Conservation (phyloP, 2,113 vertebrate species). For the Bostrychus sinensis region DNA sequence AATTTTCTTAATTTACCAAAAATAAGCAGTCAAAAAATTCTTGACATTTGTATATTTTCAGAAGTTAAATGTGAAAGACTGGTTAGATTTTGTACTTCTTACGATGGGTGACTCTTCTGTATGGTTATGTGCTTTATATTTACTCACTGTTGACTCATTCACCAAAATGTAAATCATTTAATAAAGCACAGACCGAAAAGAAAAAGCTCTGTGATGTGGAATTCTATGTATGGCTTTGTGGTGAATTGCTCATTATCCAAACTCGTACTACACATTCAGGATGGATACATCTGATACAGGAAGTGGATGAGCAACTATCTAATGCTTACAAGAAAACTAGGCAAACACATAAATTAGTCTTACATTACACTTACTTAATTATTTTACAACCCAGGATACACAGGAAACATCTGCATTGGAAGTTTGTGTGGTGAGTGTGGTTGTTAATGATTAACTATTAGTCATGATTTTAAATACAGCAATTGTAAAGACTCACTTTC, state of each 20-base stretch:
- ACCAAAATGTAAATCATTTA: slow-evolving; percentile 25
- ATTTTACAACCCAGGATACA: slow-evolving; percentile 22
- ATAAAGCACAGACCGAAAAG: slow-evolving; percentile 15
- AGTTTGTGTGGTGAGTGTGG: background rate
- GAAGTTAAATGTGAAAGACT: background rate
- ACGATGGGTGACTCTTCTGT: background rate
- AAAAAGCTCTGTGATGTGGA: slow-evolving; percentile 23
- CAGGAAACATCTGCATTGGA: background rate
- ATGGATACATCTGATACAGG: slow-evolving; percentile 12
- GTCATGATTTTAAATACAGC: background rate
- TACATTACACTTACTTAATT: slow-evolving; percentile 9
- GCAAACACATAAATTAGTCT: slow-evolving; percentile 36
- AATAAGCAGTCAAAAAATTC: background rate
- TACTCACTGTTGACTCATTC: slow-evolving; percentile 40
- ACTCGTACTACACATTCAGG: slow-evolving; percentile 20
- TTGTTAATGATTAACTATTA: background rate
- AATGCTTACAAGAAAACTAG: slow-evolving; percentile 8
- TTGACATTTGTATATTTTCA: background rate
- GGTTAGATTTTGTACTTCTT: background rate
- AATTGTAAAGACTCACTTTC: too few relatives aligned
- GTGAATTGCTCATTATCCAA: slow-evolving; percentile 32
- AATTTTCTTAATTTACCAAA: too few relatives aligned
- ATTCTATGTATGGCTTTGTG: slow-evolving; percentile 15
- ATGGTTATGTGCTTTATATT: slow-evolving; percentile 6
- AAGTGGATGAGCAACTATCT: slow-evolving; percentile 39